phyloP scores from a whole-genome alignment of 2,113 vertebrate species.

The Podarcis cretensis region DNA sequence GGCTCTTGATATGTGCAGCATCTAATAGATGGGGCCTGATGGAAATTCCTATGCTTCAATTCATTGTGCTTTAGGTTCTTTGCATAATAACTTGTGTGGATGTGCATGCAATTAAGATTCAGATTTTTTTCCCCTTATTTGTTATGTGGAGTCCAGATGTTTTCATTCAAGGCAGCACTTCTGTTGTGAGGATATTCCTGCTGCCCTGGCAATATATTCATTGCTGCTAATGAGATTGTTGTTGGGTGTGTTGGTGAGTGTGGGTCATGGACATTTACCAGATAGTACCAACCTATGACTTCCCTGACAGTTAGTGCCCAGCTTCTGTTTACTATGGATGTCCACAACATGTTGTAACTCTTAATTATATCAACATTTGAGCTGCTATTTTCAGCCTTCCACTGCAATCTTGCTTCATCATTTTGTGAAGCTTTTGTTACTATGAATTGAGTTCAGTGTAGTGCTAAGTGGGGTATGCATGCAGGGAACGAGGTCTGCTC shows the following conservation, averaged over 20 bases:
- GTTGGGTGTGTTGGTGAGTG: background rate
- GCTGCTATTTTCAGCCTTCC: background rate
- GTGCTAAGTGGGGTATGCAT: too few species aligned
- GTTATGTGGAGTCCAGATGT: background rate
- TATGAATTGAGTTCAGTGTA: background rate
- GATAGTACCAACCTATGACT: background rate
- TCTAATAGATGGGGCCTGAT: slow-evolving; percentile 21
- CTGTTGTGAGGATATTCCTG: background rate
- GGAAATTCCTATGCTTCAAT: background rate
- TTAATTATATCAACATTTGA: background rate
- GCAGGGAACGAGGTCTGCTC: too few species aligned
- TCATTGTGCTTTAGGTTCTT: background rate
- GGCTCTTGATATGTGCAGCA: slow-evolving; percentile 39
- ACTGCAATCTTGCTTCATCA: background rate
- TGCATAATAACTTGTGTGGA: background rate
- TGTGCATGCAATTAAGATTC: background rate
- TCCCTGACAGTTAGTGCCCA: background rate
- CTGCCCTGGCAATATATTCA: background rate
- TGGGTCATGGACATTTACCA: background rate
- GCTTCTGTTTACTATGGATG: too few species aligned
- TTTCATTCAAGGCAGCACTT: background rate
- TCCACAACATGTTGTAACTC: background rate
- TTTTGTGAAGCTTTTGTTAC: background rate
- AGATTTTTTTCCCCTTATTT: background rate
- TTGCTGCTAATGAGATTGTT: background rate